Conservation (phyloP, 1,140 invertebrate genomes). For the Zeugodacus cucurbitae region DNA sequence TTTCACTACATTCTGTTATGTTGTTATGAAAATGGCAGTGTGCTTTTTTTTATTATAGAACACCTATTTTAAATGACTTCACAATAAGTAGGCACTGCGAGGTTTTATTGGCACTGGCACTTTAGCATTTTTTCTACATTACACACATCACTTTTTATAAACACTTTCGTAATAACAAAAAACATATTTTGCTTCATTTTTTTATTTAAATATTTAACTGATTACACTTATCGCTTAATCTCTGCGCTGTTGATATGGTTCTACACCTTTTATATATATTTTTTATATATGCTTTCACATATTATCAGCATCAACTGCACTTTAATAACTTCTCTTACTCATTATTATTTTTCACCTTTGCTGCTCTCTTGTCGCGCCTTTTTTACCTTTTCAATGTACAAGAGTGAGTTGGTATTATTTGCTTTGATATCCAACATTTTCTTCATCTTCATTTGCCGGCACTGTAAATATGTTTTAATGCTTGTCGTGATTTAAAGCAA, state of each 20-base stretch:
- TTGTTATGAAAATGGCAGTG: not conserved
- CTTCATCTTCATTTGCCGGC: not conserved
- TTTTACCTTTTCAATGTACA: not conserved
- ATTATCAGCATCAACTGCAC: not conserved
- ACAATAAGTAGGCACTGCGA: not conserved
- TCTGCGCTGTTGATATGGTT: not conserved
- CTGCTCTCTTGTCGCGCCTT: not conserved
- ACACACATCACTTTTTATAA: not conserved
- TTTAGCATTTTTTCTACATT: not conserved
- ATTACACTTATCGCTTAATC: not conserved
- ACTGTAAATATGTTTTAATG: not conserved
- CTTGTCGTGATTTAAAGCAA: not conserved
- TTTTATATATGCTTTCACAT: not conserved
- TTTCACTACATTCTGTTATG: not conserved
- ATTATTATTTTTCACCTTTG: not conserved
- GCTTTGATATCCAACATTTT: not conserved
- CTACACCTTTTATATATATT: not conserved
- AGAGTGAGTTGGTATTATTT: not conserved
- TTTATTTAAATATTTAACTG: not conserved
- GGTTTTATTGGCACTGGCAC: conserved; percentile 12
- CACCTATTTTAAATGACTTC: not conserved
- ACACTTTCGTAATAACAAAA: not conserved
- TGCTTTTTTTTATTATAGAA: not conserved
- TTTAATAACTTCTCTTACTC: not conserved
- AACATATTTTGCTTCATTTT: not conserved